Evolutionary conservation across 2,113 vertebrate genomes (phyloP).

Genomic region (Cynoglossus semilaevis): DNA sequence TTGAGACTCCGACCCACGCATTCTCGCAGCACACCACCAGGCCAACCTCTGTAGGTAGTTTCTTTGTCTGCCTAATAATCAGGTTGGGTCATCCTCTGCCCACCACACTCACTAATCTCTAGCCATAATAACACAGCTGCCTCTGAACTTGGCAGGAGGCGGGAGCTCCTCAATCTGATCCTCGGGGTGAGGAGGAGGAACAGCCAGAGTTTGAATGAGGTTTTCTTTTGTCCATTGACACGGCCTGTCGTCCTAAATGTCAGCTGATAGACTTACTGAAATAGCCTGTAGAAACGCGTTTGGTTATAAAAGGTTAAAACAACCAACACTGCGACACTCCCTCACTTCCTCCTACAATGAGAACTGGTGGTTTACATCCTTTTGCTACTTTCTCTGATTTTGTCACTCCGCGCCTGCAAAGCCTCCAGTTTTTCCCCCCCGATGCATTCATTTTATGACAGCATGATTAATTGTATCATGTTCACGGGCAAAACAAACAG

Average conservation of each 20-base stretch:
- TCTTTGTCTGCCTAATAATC: slow-evolving; percentile 66
- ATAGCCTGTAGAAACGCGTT: neutral
- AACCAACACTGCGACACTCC: slow-evolving; percentile 8
- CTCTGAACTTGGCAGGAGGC: slow-evolving; percentile 56
- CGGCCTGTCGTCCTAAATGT: slow-evolving; percentile 2
- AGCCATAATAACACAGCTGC: slow-evolving; percentile 67
- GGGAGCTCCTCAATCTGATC: slow-evolving; percentile 51
- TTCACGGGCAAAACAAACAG: slow-evolving; percentile 48
- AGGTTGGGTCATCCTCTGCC: slow-evolving; percentile 55
- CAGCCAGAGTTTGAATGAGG: slow-evolving; percentile 63
- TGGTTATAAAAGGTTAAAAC: slow-evolving; percentile 10
- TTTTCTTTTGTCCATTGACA: slow-evolving; percentile 67
- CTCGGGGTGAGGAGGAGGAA: slow-evolving; percentile 51
- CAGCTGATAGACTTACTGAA: slow-evolving; percentile 22
- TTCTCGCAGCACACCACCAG: neutral
- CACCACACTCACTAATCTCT: slow-evolving; percentile 60
- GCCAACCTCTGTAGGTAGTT: slow-evolving; percentile 16
- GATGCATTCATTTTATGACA: slow-evolving; percentile 56
- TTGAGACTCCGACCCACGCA: neutral
- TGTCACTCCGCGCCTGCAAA: slow-evolving; percentile 35
- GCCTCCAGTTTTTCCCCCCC: slow-evolving; percentile 37
- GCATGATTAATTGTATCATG: slow-evolving; percentile 61
- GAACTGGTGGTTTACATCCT: slow-evolving; percentile 27
- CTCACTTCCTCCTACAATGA: neutral
- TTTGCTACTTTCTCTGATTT: slow-evolving; percentile 20